Percentiles rank a stretch among this genome's conserved stretches.
These are phyloP conservation scores for Mesorhabditis belari DNA, from an alignment of 2,888 invertebrate genomes.

Conservation along the genomic window DNA sequence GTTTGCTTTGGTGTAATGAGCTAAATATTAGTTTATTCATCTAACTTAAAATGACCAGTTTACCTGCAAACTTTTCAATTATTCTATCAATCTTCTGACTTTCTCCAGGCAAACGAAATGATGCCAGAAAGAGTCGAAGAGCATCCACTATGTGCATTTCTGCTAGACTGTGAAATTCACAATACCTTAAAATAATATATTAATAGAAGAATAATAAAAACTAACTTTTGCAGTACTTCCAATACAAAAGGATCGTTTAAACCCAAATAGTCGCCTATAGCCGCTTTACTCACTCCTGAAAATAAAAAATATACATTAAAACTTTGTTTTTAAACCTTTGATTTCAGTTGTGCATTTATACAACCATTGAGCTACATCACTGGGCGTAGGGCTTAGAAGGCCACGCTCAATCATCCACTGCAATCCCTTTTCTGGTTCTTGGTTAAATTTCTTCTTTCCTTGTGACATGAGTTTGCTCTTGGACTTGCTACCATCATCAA, in stretches of 20 bases:
- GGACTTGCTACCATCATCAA: conserved; percentile 26
- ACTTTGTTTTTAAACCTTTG: neutral
- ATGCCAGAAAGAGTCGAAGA: conserved; percentile 4
- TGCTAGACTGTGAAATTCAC: neutral
- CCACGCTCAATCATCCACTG: neutral
- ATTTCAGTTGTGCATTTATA: neutral
- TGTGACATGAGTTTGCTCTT: conserved; percentile 16
- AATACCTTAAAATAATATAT: neutral
- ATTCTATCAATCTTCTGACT: conserved; percentile 36
- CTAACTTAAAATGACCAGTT: neutral
- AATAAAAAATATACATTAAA: neutral
- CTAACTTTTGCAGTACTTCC: neutral
- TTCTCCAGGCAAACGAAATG: conserved; percentile 35
- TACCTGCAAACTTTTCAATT: conserved; percentile 20
- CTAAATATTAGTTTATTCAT: neutral
- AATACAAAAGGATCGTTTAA: conserved; percentile 1
- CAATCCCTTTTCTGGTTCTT: neutral
- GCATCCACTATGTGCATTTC: neutral
- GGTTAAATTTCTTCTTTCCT: conserved; percentile 26
- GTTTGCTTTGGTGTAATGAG: conserved; percentile 16
- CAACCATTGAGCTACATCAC: neutral
- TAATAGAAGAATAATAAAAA: neutral
- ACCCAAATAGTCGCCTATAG: conserved; percentile 11
- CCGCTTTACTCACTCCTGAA: neutral
- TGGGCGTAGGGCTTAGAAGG: neutral